These are phyloP conservation scores for Megaceryle maxima DNA, from an alignment of 2,113 vertebrate species.

Conservation along the genomic window DNA sequence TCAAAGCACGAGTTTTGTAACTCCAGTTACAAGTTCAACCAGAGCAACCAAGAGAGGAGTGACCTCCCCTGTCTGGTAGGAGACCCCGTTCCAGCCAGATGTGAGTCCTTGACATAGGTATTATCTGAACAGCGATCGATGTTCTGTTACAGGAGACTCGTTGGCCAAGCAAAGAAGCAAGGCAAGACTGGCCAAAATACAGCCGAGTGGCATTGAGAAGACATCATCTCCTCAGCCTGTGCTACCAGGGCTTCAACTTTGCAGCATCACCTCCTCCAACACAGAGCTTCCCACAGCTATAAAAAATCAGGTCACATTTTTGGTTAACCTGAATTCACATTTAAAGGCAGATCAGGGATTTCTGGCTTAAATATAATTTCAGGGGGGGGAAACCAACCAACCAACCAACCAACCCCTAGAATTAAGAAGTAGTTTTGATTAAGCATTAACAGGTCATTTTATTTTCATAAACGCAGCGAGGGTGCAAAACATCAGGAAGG, in stretches of 20 bases:
- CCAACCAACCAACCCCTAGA: background rate
- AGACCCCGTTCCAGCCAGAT: background rate
- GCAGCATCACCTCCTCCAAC: background rate
- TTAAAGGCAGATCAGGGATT: background rate
- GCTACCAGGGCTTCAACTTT: background rate
- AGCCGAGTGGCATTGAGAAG: background rate
- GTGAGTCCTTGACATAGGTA: background rate
- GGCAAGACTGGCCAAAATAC: background rate
- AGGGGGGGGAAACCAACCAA: no score
- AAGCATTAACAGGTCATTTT: fast-evolving
- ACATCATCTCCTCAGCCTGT: fast-evolving
- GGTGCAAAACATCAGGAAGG: background rate
- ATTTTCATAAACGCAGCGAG: background rate
- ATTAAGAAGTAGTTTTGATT: background rate
- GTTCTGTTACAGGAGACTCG: background rate
- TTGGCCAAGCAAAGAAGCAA: background rate
- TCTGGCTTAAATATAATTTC: background rate
- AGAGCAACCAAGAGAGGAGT: background rate
- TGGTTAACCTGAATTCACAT: background rate
- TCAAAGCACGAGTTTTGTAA: background rate
- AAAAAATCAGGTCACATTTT: background rate
- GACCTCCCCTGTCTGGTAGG: background rate
- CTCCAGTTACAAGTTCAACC: background rate
- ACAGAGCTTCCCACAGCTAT: background rate
- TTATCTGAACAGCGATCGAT: background rate